These are phyloP conservation scores for Melanotaenia pygmaea DNA, from an alignment of 2,797 vertebrate species.

Conservation along the genomic window DNA sequence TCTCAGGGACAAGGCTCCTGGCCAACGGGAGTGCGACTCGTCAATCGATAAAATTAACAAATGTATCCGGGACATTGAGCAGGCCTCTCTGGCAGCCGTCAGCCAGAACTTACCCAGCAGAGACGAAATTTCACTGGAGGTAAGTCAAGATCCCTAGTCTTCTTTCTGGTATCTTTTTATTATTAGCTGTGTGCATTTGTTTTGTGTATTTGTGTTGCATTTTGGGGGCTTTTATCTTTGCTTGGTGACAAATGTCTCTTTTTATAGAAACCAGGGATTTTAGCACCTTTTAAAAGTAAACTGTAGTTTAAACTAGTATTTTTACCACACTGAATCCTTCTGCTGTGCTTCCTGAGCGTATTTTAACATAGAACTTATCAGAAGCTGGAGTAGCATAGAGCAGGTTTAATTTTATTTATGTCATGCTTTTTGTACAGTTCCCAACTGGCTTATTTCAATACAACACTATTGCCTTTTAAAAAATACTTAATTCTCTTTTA, in stretches of 20 bases:
- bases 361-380: neutral
- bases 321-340: neutral
- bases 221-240: neutral
- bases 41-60: constrained; percentile 97
- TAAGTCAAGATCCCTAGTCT: constrained; percentile 61
- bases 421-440: constrained; percentile 17
- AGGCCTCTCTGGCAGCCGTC: constrained; percentile 94
- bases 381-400: constrained; percentile 7
- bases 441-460: constrained; percentile 24
- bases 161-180: neutral
- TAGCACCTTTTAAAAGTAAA: neutral
- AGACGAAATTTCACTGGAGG: constrained; percentile 98
- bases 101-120: constrained; percentile 94
- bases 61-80: constrained; percentile 97
- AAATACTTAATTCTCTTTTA: constrained; percentile 46
- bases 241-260: neutral
- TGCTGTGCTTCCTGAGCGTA: neutral
- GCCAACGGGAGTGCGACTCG: constrained; percentile 96
- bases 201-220: neutral
- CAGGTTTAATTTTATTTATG: neutral
- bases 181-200: constrained; percentile 9
- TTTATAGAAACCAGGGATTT: neutral
- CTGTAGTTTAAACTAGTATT: neutral
- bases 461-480: constrained; percentile 33
- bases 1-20: constrained; percentile 95